Base-by-base conservation (phyloP, 2,113 vertebrate species). In the Anoura caudifer region DNA sequence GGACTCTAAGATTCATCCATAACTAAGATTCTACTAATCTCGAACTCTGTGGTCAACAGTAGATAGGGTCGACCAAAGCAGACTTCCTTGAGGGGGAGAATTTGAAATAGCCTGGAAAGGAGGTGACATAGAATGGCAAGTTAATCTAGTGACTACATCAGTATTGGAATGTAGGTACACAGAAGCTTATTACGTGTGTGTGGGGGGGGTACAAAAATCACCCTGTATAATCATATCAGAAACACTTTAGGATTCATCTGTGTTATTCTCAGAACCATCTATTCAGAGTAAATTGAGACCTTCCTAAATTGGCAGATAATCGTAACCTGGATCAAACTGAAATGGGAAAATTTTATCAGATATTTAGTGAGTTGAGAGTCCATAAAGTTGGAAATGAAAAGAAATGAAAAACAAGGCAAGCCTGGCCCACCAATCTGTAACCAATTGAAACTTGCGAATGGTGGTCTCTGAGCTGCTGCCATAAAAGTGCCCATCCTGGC, bases 371-470 rank as follows among this genome's bases (percentile, higher is more conserved):
- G 43, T 76, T 92, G 87, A 95, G 10, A 93, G 7, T 5, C 67
- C 36, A 89, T 10, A 33, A 19, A 56, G 28, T 36, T 91, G 41
- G 54, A 96, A 94, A 89, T 31, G 43, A 86, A 96, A 96, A 69
- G 82, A 96, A 94, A 52, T 47, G 59, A 87, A 63, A 14, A 94
- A 81, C 59, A 95, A 91, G 41, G 73, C n/a, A 86, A 83, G 26
- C 63, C 9, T 91, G 80, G 26, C 31, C 73, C 79, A 94, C 86
- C 88, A 93, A 91, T 94, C 94, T 97, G 93, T 86, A 91, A 96
- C 70, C 91, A 94, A 93, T 97, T 89, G 79, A 95, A 95, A 95
- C 10, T 52, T 95, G 65, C 41, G 67, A 96, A 96, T 96, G 61
- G 84, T 89, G 38, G 47, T 89, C 79, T 87, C 69, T 76, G 54